Conservation (phyloP, 2,888 invertebrate species). For the Rugalucina vietnamica region DNA sequence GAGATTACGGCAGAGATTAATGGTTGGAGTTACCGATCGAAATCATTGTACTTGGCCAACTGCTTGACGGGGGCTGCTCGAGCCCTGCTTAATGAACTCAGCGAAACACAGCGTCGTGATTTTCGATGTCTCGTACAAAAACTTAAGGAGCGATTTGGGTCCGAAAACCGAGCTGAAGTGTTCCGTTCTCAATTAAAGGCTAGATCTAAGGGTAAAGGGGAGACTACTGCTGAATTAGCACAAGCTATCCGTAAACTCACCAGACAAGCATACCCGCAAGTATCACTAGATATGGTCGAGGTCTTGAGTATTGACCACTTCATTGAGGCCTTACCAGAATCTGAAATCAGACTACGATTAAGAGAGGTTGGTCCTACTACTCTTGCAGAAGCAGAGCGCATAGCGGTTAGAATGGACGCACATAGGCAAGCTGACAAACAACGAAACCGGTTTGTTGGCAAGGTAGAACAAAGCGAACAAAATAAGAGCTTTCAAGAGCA, state of each 20-base stretch:
- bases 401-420: constrained; percentile 47
- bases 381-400: constrained; percentile 33
- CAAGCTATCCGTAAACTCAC: constrained; percentile 46
- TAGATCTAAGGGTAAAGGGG: constrained; percentile 18
- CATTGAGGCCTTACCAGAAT: constrained; percentile 46
- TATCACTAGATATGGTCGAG: constrained; percentile 25
- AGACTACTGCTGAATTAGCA: constrained; percentile 56
- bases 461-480: not conserved
- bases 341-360: constrained; percentile 41
- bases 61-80: constrained; percentile 42
- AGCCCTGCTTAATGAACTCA: constrained; percentile 40
- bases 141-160: constrained; percentile 46
- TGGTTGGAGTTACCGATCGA: constrained; percentile 83
- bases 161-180: constrained; percentile 46
- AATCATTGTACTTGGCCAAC: constrained; percentile 53
- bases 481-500: not conserved
- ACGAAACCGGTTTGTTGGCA: not conserved
- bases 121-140: constrained; percentile 29
- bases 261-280: constrained; percentile 39
- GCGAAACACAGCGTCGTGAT: constrained; percentile 30
- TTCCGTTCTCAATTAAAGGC: constrained; percentile 48
- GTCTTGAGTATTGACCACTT: constrained; percentile 42
- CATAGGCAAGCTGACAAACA: constrained; percentile 42
- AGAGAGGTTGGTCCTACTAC: constrained; percentile 28
- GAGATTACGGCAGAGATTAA: constrained; percentile 57